phyloP scores from a whole-genome alignment of 2,888 invertebrate genomes.

The Lithophane semibrunnea region DNA sequence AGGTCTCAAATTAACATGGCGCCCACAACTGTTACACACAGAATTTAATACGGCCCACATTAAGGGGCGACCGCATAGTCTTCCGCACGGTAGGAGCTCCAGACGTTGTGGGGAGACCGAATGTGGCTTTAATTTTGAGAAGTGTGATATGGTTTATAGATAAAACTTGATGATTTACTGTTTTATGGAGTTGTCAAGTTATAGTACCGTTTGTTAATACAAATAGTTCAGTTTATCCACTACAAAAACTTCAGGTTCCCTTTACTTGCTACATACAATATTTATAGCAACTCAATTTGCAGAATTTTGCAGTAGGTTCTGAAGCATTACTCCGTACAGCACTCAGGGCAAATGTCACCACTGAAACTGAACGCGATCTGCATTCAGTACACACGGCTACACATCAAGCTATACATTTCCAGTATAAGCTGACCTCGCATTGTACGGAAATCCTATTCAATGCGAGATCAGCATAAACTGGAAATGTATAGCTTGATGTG shows the following conservation, averaged over 20 bases:
- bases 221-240: too few species aligned
- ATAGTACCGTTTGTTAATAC: neutral
- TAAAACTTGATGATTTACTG: neutral
- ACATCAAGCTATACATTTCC: too few species aligned
- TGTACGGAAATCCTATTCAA: too few species aligned
- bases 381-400: too few species aligned
- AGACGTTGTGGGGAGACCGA: conserved; percentile 33
- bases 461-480: too few species aligned
- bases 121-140: conserved; percentile 1
- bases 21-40: conserved; percentile 67
- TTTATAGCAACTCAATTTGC: fast-evolving
- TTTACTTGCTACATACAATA: neutral
- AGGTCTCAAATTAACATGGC: conserved; percentile 67
- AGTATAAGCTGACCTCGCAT: too few species aligned
- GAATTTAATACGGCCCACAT: conserved; percentile 69
- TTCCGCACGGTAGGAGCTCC: conserved; percentile 60
- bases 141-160: neutral
- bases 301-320: too few species aligned
- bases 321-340: too few species aligned
- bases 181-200: neutral
- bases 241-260: neutral
- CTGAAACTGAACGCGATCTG: too few species aligned
- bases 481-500: too few species aligned
- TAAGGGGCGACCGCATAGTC: conserved; percentile 66
- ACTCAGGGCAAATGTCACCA: too few species aligned